Conservation (phyloP, 2,888 invertebrate genomes). For the Rugalucina vietnamica region DNA sequence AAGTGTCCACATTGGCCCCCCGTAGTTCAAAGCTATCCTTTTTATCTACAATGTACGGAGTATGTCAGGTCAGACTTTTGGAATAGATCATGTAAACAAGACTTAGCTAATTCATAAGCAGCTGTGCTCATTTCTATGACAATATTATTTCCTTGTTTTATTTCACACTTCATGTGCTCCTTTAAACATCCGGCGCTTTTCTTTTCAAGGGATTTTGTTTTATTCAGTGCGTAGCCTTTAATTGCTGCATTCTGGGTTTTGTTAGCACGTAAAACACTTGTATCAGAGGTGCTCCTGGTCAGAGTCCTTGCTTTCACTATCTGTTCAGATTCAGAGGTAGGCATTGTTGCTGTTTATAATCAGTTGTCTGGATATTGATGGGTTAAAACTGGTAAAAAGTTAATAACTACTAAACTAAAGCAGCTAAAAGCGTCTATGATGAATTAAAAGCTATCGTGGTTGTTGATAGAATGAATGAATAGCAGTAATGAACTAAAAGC, state of each 20-base stretch:
- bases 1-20: conserved; percentile 14
- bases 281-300: not conserved
- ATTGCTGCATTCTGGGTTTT: not conserved
- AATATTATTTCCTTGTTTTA: conserved; percentile 13
- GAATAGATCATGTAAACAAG: not conserved
- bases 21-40: not conserved
- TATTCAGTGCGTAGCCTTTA: conserved; percentile 8
- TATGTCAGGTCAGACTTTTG: not conserved
- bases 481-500: no score
- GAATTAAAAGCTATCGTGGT: no score
- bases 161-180: conserved; percentile 15
- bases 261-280: not conserved
- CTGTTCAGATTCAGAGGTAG: not conserved
- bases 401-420: no score
- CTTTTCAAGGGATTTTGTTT: conserved; percentile 2
- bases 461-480: no score
- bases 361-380: not conserved
- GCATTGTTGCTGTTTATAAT: not conserved
- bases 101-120: conserved; percentile 5
- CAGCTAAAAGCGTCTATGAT: no score
- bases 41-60: not conserved
- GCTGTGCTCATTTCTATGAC: conserved; percentile 13
- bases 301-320: not conserved
- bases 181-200: not conserved
- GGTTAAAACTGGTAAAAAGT: no score